phyloP scores from a whole-genome alignment of 2,888 invertebrate genomes.

The Sarcophaga subvicina region DNA sequence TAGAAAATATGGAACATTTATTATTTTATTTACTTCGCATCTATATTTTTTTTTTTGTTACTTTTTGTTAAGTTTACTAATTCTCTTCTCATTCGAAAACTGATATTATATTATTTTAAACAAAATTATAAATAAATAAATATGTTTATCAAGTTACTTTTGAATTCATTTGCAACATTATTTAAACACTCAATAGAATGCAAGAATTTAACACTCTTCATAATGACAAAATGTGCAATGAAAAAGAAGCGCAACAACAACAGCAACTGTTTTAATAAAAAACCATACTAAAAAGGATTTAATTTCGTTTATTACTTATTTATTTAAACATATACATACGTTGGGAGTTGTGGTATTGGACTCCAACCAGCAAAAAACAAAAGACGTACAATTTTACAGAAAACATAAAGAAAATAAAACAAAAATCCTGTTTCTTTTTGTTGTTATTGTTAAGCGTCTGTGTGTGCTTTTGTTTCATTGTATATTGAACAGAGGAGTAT shows the following conservation, averaged over 20 bases:
- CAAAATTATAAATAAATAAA: too few species aligned
- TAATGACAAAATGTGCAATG: constrained; percentile 29
- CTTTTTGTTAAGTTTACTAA: too few species aligned
- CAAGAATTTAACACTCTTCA: constrained; percentile 68
- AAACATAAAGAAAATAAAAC: constrained; percentile 2
- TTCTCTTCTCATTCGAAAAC: neutral
- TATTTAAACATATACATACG: constrained; percentile 12
- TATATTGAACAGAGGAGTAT: neutral
- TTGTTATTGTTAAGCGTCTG: neutral
- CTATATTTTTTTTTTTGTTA: too few species aligned
- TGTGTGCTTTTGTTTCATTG: too few species aligned
- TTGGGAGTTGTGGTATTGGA: constrained; percentile 4
- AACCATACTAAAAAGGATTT: constrained; percentile 64
- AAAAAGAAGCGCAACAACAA: neutral
- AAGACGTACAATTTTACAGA: constrained; percentile 11
- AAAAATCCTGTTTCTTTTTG: neutral
- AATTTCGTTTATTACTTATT: constrained; percentile 62
- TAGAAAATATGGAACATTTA: too few species aligned
- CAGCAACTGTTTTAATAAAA: constrained; percentile 52
- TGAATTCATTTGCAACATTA: constrained; percentile 6
- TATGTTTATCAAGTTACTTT: too few species aligned
- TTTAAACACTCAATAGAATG: constrained; percentile 66
- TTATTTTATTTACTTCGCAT: too few species aligned
- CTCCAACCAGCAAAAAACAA: constrained; percentile 26
- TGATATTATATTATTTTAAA: neutral